These are phyloP conservation scores for Campoplex capitator DNA, from an alignment of 2,888 invertebrate genomes.

Conservation along the genomic window DNA sequence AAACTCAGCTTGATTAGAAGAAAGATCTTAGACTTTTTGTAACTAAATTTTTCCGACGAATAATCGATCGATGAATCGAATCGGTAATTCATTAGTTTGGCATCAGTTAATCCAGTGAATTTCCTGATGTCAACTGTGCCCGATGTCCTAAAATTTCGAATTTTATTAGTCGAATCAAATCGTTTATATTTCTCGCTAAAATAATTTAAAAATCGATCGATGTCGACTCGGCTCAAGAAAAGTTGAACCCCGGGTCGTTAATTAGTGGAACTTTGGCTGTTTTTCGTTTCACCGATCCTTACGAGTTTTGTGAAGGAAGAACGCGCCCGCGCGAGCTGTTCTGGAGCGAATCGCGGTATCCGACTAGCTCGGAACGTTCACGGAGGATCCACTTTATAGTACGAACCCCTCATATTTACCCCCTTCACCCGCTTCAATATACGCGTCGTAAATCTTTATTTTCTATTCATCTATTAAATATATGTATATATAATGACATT, in stretches of 20 bases:
- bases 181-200: neutral
- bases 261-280: neutral
- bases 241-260: neutral
- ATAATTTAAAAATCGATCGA: neutral
- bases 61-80: neutral
- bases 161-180: neutral
- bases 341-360: slow-evolving; percentile 75
- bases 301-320: slow-evolving; percentile 11
- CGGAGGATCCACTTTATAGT: slow-evolving; percentile 78
- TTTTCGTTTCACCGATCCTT: slow-evolving; percentile 4
- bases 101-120: neutral
- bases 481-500: neutral
- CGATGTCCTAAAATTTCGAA: neutral
- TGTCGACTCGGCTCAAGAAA: neutral
- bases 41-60: neutral
- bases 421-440: slow-evolving; percentile 37
- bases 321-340: slow-evolving; percentile 69
- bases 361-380: slow-evolving; percentile 76
- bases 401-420: slow-evolving; percentile 45
- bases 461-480: neutral
- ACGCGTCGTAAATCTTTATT: neutral
- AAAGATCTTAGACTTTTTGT: neutral
- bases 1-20: neutral
- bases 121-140: neutral
- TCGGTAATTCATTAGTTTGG: neutral